phyloP scores from a whole-genome alignment of 2,888 invertebrate species.

The Amblyjoppa fuscipennis region DNA sequence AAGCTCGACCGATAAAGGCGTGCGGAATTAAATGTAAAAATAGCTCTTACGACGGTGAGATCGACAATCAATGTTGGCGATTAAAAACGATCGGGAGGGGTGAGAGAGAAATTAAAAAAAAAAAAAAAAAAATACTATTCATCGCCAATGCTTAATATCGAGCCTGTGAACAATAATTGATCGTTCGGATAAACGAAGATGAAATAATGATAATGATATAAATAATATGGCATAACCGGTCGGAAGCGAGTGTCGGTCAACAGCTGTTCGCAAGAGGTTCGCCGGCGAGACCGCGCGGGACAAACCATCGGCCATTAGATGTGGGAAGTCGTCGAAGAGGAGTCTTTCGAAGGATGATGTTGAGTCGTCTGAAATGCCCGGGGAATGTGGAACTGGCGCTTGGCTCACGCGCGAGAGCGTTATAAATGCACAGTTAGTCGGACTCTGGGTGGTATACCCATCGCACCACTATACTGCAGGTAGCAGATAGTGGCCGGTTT shows the following conservation, averaged over 20 bases:
- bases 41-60: slow-evolving; percentile 12
- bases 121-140: not conserved
- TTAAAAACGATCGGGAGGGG: not conserved
- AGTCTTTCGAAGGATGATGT: slow-evolving; percentile 46
- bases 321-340: slow-evolving; percentile 28
- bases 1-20: not conserved
- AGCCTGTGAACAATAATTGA: slow-evolving; percentile 46
- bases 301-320: slow-evolving; percentile 21
- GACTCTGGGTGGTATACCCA: slow-evolving; percentile 59
- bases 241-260: slow-evolving; percentile 22
- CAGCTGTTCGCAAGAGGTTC: slow-evolving; percentile 33
- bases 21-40: not conserved
- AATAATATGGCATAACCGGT: slow-evolving; percentile 4
- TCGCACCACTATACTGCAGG: slow-evolving; percentile 10
- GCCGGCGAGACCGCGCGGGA: slow-evolving; percentile 2
- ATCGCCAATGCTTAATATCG: not conserved
- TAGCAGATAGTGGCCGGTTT: slow-evolving; percentile 32
- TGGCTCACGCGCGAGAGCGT: slow-evolving; percentile 50
- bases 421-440: slow-evolving; percentile 70
- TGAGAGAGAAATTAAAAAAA: not conserved
- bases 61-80: slow-evolving; percentile 1
- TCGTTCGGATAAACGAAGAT: slow-evolving; percentile 13
- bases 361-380: slow-evolving; percentile 54
- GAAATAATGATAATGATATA: not conserved
- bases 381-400: slow-evolving; percentile 62